Conservation (phyloP, 2,113 vertebrate genomes). For the Piprites chloris region DNA sequence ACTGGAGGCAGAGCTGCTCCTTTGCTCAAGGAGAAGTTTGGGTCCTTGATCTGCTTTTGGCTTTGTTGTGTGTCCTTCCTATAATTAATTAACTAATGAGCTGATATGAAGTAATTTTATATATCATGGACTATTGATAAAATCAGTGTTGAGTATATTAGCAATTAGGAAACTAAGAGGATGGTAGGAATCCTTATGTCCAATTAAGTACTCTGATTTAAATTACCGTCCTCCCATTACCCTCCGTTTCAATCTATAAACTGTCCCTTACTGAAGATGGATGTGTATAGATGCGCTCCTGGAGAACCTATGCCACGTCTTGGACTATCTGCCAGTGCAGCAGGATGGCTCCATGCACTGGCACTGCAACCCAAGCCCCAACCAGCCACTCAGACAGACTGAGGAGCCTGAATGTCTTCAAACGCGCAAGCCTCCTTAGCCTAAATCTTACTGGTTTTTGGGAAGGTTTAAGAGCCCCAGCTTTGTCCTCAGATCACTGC, state of each 20-base stretch:
- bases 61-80: background rate
- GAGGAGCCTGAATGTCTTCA: background rate
- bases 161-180: slow-evolving; percentile 22
- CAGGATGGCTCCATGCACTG: background rate
- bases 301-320: background rate
- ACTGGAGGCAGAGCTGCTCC: background rate
- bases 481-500: background rate
- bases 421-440: background rate
- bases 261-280: background rate
- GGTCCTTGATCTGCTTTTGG: background rate
- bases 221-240: background rate
- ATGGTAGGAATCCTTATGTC: background rate
- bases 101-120: slow-evolving; percentile 39
- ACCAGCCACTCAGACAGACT: background rate
- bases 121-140: slow-evolving; percentile 45
- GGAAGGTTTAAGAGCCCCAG: background rate
- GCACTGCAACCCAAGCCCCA: background rate
- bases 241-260: background rate
- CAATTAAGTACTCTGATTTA: slow-evolving; percentile 26
- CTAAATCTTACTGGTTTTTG: background rate
- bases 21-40: background rate
- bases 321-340: background rate
- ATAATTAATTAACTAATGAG: slow-evolving; percentile 52
- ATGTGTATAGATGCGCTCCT: background rate
- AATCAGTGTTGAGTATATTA: slow-evolving; percentile 34